Evolutionary conservation across 2,113 vertebrate genomes (phyloP), one percentile per base, ranked within the genome.

Genomic region (Callocephalon fimbriatum): DNA sequence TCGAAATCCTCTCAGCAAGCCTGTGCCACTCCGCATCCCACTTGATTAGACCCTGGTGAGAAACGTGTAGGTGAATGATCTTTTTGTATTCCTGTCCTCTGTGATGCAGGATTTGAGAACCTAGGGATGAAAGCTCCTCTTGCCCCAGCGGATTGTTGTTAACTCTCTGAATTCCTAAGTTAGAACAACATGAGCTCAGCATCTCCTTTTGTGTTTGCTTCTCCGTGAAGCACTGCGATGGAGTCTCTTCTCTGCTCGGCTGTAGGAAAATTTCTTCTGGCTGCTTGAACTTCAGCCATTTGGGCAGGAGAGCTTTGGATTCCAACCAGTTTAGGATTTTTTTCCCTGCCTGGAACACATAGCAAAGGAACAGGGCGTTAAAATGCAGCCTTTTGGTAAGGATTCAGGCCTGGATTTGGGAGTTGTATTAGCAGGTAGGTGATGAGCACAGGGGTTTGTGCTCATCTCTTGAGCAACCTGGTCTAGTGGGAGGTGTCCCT

Each of bases 31-130:
- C 77, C 22, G 54, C 73, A 13, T 62, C 73, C 58, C 96, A 48
- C 93, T 98, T 98, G 98, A 98, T 99, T 98, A 98, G 97, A 70
- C 91, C 79, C 97, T 98, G 97, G 74, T 98, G 97, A 97, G 95
- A 96, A 87, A 88, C 6, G 48, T 65, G 94, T 37, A 68, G 88
- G 81, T 99, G 98, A 99, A 98, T 97, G 97, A 96, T 76, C 94
- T 96, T 98, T 98, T 99, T 99, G 94, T 98, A 44, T 80, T 92
- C 93, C 47, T 73, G 84, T 66, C 88, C 73, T 32, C 91, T 88
- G 93, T 59, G 91, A 68, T 88, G 88, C 77, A 25, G 89, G 80
- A 87, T 83, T 82, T 81, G 92, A 95, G 93, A 92, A 89, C 45
- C 10, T 26, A 31, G 96, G 86, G 94, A 86, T 51, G 81, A 80